Evolutionary conservation across 2,797 vertebrate species (phyloP), one percentile per base, ranked within the genome.

Genomic region (Scolopax rusticola): DNA sequence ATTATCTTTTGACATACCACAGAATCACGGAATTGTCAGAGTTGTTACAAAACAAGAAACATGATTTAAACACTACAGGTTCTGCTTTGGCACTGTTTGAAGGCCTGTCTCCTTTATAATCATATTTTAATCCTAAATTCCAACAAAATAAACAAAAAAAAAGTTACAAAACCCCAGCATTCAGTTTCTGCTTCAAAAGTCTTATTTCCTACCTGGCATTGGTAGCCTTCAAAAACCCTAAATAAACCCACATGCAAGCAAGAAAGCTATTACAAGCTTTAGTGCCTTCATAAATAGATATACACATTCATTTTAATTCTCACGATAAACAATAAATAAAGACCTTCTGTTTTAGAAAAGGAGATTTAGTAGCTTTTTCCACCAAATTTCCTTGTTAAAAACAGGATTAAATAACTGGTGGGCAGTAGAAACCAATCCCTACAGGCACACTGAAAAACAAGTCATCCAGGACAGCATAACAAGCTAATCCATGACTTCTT

Each of bases 341-440:
- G 65, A 41, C 33, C 17, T 93, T 56, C 78, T 90, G n/a, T n/a
- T 92, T 93, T 63, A 71, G 56, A 91, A 84, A 93, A 73, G 48
- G 93, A 89, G 79, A 82, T 87, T 94, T 86, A 84, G 57, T 51
- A 91, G 85, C 87, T 96, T 97, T 81, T 81, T 63, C 71, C 73
- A 97, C 77, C 91, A 87, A 89, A 92, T 94, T 96, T 90, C 47
- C 59, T 25, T 60, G 75, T 95, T 96, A 91, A 95, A 97, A 97
- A 59, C 51, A 84, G 90, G 93, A 95, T 84, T 95, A 96, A 94
- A 82, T 59, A 94, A 90, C 78, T 87, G 30, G 87, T 54, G 41
- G 54, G 97, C 82, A 97, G 95, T 41, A 94, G 90, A 95, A 95
- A 86, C 74, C 91, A 95, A 95, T 91, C 82, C 73, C 87, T 73